Percentiles rank a stretch among this genome's conserved stretches.
phyloP scores from a whole-genome alignment of 2,113 vertebrate genomes.

The Eleginops maclovinus region DNA sequence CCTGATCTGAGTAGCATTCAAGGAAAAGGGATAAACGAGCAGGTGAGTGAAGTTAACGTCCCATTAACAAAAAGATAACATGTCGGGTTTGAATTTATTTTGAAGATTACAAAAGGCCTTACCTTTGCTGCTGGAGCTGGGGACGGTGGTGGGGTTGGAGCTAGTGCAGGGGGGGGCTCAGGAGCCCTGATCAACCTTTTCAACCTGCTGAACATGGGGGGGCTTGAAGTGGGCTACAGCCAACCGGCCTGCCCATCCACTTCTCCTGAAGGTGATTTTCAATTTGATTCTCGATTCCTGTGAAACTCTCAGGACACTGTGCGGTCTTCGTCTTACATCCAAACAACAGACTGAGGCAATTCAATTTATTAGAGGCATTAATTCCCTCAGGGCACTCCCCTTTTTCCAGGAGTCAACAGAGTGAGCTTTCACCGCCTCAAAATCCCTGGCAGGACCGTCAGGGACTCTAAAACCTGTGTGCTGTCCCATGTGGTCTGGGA shows the following conservation, averaged over 20 bases:
- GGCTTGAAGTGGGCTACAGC: neutral
- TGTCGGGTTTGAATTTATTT: neutral
- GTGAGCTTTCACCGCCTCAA: constrained; percentile 27
- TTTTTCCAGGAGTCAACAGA: constrained; percentile 29
- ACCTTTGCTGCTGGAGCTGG: constrained; percentile 69
- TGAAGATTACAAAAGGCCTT: constrained; percentile 24
- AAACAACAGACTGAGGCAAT: constrained; percentile 74
- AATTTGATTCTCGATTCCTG: neutral
- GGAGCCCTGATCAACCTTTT: constrained; percentile 74
- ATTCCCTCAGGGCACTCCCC: constrained; percentile 79
- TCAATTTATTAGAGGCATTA: constrained; percentile 82
- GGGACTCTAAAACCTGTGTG: no score
- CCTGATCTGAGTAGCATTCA: constrained; percentile 15
- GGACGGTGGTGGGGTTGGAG: neutral
- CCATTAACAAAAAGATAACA: neutral
- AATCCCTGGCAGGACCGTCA: constrained; percentile 10
- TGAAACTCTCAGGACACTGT: neutral
- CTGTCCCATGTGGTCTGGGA: no score
- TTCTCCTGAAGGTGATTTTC: neutral
- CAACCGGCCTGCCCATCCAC: neutral
- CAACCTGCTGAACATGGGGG: constrained; percentile 87
- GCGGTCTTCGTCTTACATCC: constrained; percentile 12
- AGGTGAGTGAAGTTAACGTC: neutral
- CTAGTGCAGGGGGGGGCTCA: constrained; percentile 40
- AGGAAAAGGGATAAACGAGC: neutral